Conservation (phyloP, 2,797 vertebrate species). For the Myiothlypis coronata region DNA sequence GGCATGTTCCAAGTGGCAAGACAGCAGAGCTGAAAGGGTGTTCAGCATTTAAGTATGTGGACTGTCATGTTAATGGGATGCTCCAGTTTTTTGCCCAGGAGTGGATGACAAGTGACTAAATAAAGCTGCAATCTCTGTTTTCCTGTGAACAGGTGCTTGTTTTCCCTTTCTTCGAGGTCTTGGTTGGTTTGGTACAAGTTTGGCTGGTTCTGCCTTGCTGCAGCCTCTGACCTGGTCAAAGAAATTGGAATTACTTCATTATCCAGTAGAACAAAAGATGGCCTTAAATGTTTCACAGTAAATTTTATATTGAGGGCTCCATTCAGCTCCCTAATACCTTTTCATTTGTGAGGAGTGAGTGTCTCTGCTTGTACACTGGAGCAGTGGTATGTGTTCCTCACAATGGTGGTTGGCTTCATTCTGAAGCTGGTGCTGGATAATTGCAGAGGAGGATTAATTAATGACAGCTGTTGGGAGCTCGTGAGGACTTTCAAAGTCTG, state of each 20-base stretch:
- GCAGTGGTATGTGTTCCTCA: background rate
- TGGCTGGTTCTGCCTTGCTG: background rate
- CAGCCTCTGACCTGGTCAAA: background rate
- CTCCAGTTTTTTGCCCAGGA: background rate
- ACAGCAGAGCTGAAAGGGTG: background rate
- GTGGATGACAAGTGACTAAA: background rate
- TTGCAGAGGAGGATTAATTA: background rate
- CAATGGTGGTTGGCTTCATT: background rate
- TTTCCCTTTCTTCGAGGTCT: background rate
- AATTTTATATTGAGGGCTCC: background rate
- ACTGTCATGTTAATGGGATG: background rate
- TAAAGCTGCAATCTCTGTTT: background rate
- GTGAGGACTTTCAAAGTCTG: background rate
- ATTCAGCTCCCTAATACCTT: background rate
- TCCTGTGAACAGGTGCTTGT: background rate
- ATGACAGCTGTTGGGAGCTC: background rate
- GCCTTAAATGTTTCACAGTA: background rate
- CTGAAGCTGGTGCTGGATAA: background rate
- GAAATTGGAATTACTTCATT: background rate
- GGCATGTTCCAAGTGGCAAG: background rate
- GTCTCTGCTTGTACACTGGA: background rate
- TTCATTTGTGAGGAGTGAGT: background rate
- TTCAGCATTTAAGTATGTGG: background rate
- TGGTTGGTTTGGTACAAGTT: background rate
- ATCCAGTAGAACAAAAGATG: background rate